A percentile compares a stretch with the other conserved stretches of the same genome.
Conservation (phyloP, 2,888 invertebrate genomes). For the Syritta pipiens region DNA sequence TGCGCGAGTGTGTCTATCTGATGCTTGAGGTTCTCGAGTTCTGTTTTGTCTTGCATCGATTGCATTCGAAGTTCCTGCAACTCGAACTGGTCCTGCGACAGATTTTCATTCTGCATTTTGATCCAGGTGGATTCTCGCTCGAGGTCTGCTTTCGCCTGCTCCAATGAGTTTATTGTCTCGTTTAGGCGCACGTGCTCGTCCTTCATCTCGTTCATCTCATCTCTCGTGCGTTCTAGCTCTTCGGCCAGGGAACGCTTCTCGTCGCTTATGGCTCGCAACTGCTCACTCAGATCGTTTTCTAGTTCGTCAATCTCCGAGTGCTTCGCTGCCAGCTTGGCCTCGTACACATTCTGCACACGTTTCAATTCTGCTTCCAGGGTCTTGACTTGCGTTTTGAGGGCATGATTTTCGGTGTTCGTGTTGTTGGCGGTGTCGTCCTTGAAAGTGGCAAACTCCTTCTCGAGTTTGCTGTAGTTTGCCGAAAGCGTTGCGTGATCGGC, state of each 20-base stretch:
- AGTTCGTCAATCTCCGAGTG: constrained; percentile 80
- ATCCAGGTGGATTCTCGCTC: constrained; percentile 76
- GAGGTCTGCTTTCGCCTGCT: constrained; percentile 74
- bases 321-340: constrained; percentile 78
- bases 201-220: constrained; percentile 81
- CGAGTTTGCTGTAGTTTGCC: constrained; percentile 78
- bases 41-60: constrained; percentile 79
- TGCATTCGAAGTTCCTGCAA: constrained; percentile 78
- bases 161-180: constrained; percentile 74
- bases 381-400: constrained; percentile 77
- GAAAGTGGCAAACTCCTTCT: constrained; percentile 79
- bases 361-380: constrained; percentile 81
- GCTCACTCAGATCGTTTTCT: constrained; percentile 80
- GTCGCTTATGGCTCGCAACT: constrained; percentile 74
- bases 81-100: constrained; percentile 77
- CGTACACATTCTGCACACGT: constrained; percentile 78
- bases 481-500: constrained; percentile 77
- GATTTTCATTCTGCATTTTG: constrained; percentile 77
- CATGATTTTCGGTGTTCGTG: constrained; percentile 76
- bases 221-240: constrained; percentile 82
- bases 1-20: constrained; percentile 77
- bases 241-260: constrained; percentile 80
- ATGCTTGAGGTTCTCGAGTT: constrained; percentile 77
- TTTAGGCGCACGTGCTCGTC: constrained; percentile 79
- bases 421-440: constrained; percentile 75